Conservation (phyloP, 2,888 invertebrate genomes). For the Erannis defoliaria region DNA sequence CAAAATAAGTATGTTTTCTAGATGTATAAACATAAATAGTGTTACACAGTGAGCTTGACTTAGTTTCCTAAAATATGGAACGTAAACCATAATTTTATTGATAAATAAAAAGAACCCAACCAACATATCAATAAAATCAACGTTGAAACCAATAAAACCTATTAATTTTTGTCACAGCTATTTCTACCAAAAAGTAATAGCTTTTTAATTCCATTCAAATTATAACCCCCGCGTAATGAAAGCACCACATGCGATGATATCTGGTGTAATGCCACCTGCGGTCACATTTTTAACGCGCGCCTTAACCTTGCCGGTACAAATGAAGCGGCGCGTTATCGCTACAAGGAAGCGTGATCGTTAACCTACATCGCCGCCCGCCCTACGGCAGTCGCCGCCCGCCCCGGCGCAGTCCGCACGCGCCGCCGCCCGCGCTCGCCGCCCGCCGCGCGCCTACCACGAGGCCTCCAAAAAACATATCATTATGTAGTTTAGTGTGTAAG, state of each 20-base stretch:
- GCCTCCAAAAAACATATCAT: slow-evolving; percentile 80
- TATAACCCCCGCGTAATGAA: not conserved
- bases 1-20: too few species aligned
- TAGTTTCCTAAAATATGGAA: too few species aligned
- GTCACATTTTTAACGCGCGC: slow-evolving; percentile 40
- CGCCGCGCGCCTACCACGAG: slow-evolving; percentile 57
- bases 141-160: too few species aligned
- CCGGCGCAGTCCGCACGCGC: slow-evolving; percentile 64
- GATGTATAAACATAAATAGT: too few species aligned
- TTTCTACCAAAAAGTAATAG: not conserved
- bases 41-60: too few species aligned
- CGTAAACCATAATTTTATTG: too few species aligned
- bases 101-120: too few species aligned
- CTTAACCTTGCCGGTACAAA: slow-evolving; percentile 46
- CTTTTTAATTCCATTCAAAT: not conserved
- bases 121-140: too few species aligned
- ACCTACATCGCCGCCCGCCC: slow-evolving; percentile 62
- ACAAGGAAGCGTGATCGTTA: slow-evolving; percentile 75
- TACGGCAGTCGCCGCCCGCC: slow-evolving; percentile 77
- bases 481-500: slow-evolving; percentile 50
- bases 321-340: slow-evolving; percentile 61
- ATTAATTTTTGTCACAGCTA: too few species aligned
- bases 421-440: slow-evolving; percentile 42
- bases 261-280: not conserved
- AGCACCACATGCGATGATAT: not conserved